These are phyloP conservation scores for Tetropium fuscum DNA, from an alignment of 2,888 invertebrate genomes.

Conservation along the genomic window DNA sequence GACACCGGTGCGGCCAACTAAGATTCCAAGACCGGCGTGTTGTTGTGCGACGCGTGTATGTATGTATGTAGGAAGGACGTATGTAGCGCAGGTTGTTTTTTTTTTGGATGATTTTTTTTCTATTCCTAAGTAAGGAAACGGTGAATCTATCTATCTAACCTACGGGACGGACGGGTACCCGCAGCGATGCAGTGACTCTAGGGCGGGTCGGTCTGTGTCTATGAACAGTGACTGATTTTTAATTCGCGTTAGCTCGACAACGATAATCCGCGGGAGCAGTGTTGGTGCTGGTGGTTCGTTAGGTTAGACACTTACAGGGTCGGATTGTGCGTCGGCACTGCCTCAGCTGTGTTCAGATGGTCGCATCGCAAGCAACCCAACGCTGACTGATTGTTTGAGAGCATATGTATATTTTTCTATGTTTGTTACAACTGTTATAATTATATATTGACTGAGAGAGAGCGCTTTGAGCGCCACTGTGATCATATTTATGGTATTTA, in stretches of 20 bases:
- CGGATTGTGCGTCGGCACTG: constrained; percentile 45
- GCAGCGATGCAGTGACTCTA: constrained; percentile 17
- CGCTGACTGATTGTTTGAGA: constrained; percentile 64
- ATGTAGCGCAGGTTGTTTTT: constrained; percentile 9
- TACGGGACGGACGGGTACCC: constrained; percentile 2
- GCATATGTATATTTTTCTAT: constrained; percentile 77
- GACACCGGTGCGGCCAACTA: constrained; percentile 28
- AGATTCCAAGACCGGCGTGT: constrained; percentile 21
- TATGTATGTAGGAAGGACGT: no score
- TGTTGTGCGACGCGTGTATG: constrained; percentile 15
- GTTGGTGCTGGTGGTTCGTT: constrained; percentile 35
- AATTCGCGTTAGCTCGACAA: constrained; percentile 50
- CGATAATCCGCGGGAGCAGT: constrained; percentile 45
- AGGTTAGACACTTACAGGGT: constrained; percentile 47
- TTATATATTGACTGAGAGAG: constrained; percentile 72
- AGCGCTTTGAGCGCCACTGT: constrained; percentile 60
- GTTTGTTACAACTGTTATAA: constrained; percentile 77
- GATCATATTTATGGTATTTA: constrained; percentile 66
- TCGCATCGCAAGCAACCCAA: no score
- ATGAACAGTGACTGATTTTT: constrained; percentile 42
- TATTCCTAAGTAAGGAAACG: constrained; percentile 4
- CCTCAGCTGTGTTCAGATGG: constrained; percentile 50
- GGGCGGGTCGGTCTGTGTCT: neutral
- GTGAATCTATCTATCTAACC: neutral
- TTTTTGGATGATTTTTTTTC: constrained; percentile 19